These are phyloP conservation scores for Drosophila dunni DNA, from an alignment of 1,140 invertebrate species.

Conservation along the genomic window DNA sequence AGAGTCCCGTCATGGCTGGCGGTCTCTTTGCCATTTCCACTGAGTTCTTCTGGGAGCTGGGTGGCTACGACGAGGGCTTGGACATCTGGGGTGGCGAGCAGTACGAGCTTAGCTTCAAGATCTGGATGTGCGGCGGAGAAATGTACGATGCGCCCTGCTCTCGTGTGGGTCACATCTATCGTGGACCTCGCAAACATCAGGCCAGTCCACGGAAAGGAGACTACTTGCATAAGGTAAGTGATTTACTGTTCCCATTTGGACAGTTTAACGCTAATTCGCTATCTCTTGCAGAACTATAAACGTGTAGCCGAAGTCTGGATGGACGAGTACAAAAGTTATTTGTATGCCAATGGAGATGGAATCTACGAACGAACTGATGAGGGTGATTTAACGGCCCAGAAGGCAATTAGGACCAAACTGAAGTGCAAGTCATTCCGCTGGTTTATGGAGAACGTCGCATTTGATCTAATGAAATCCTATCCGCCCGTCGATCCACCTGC, in stretches of 20 bases:
- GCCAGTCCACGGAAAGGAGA: conserved; percentile 69
- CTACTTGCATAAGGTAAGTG: conserved; percentile 70
- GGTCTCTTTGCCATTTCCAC: conserved; percentile 96
- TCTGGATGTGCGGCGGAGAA: conserved; percentile 95
- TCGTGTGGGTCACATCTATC: conserved; percentile 97
- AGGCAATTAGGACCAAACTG: conserved; percentile 89
- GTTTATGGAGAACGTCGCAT: conserved; percentile 98
- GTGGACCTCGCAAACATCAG: conserved; percentile 66
- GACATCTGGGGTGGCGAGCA: conserved; percentile 99
- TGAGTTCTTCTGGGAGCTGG: conserved; percentile 98
- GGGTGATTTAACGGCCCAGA: conserved; percentile 93
- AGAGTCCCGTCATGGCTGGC: conserved; percentile 97
- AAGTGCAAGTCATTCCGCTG: conserved; percentile 97
- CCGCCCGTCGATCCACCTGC: conserved; percentile 96
- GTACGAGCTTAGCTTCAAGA: conserved; percentile 98
- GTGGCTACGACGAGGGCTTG: conserved; percentile 96
- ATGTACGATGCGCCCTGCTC: conserved; percentile 97
- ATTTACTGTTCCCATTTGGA: not conserved
- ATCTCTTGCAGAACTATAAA: conserved; percentile 90
- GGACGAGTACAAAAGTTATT: conserved; percentile 97
- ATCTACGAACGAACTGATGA: conserved; percentile 91
- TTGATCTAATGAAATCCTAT: conserved; percentile 95
- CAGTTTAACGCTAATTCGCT: not conserved
- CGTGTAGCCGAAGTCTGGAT: conserved; percentile 99
- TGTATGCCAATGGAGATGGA: conserved; percentile 91